Evolutionary conservation across 2,888 invertebrate genomes (phyloP), one percentile per base, ranked within the genome.

Genomic region (Deilephila porcellus): DNA sequence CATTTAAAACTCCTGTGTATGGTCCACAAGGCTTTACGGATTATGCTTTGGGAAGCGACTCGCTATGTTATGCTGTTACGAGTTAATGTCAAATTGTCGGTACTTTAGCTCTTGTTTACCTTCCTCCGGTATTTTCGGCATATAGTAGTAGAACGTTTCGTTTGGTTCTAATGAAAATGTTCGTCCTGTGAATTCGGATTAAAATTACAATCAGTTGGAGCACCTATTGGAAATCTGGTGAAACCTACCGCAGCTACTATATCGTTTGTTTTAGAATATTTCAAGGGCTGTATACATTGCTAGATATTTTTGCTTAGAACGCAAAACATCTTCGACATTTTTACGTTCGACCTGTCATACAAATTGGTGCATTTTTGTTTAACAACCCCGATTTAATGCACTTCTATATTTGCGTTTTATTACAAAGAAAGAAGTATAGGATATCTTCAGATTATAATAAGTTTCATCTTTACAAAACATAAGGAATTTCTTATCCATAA

Each of bases 11-110:
- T 84, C 82, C 82, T 82, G 82, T 79, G 59, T 81, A 86, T 85
- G 86, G 85, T 85, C 78, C 72, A 81, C 78, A 80, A 83, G 86
- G 85, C 85, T 84, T 84, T 82, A 86, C 45, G 88, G 87, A 91
- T 93, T 93, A 94, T 92, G 94, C 93, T 91, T 89, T 90, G 85
- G 81, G 85, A 92, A 91, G 92, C 93, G 92, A 91, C 78, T 90
- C 87, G 86, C 85, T 91, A 89, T 89, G 93, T 94, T 93, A 93
- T 93, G 85, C 88, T 86, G 94, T 93, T 93, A 92, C 81, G 84
- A 89, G 89, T 90, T 91, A 90, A 85, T 89, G 88, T 89, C 91
- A 91, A 86, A 90, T 85, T 86, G 88, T 86, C 89, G 87, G 82
- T 88, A 87, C 86, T 83, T 85, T 86, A 83, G 81, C 83, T 82